phyloP scores from a whole-genome alignment of 1,140 invertebrate genomes.

The Lepidostoma basale region DNA sequence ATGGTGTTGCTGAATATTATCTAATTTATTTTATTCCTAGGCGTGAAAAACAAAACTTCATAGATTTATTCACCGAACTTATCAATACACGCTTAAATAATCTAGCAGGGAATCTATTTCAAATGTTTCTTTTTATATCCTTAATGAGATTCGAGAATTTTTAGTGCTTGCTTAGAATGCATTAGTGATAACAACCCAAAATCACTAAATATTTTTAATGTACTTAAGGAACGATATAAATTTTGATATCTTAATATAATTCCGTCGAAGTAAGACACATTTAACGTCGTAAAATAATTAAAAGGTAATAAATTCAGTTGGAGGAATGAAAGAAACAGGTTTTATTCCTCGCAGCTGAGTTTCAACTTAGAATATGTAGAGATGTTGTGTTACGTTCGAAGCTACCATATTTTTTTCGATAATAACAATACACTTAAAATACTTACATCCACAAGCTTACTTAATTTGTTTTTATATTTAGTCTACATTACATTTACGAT shows the following conservation, averaged over 20 bases:
- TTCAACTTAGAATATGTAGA: no score
- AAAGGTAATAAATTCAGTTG: not conserved
- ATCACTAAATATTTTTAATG: conserved; percentile 10
- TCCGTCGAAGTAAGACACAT: not conserved
- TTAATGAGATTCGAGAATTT: conserved; percentile 5
- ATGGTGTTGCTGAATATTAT: no score
- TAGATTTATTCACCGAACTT: conserved; percentile 12
- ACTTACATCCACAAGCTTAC: not conserved
- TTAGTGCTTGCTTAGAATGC: conserved; percentile 4
- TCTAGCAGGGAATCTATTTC: not conserved
- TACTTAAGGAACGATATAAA: conserved; percentile 12
- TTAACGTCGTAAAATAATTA: not conserved
- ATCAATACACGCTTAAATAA: not conserved
- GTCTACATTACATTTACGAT: not conserved
- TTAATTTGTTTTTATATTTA: not conserved
- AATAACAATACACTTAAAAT: no score
- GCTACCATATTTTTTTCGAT: no score
- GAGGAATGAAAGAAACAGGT: not conserved
- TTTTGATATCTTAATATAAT: conserved; percentile 21
- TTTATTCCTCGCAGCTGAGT: no score
- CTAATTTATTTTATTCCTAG: not conserved
- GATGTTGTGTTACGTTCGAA: no score
- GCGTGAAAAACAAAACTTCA: not conserved
- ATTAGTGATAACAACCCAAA: conserved; percentile 11
- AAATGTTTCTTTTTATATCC: not conserved